Conservation (phyloP, 1,140 invertebrate genomes). For the Trichonephila clavata region DNA sequence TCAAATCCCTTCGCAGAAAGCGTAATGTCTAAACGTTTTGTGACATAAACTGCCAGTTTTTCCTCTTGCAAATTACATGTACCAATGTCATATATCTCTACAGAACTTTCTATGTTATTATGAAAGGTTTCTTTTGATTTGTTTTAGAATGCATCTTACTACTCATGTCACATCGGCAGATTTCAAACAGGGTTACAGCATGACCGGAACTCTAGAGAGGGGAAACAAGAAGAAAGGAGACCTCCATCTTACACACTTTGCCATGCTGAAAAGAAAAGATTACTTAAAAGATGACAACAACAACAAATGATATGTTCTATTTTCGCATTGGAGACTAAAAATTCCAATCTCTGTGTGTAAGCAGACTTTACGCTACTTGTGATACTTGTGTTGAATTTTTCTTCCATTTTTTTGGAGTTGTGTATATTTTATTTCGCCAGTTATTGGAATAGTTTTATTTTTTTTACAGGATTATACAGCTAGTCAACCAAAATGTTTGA, state of each 20-base stretch:
- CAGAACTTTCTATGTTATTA: neutral
- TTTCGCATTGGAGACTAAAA: neutral
- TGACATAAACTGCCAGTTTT: no score
- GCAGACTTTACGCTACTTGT: neutral
- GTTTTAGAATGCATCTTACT: conserved; percentile 87
- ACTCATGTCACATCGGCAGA: conserved; percentile 89
- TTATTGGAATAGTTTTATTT: neutral
- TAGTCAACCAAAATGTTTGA: no score
- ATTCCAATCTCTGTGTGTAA: neutral
- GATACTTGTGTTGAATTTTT: conserved; percentile 13
- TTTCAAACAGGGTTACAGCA: conserved; percentile 93
- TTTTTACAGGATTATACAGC: no score
- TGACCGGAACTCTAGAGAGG: conserved; percentile 92
- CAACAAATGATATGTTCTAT: conserved; percentile 38
- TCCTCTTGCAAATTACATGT: no score
- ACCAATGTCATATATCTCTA: no score
- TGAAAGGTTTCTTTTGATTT: neutral
- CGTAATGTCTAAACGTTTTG: no score
- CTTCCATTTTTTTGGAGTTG: neutral
- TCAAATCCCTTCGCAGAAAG: no score
- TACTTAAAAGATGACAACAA: conserved; percentile 69
- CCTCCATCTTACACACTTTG: conserved; percentile 92
- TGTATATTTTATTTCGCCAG: neutral
- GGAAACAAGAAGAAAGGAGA: conserved; percentile 86
- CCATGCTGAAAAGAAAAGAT: conserved; percentile 87